Base-by-base conservation (phyloP, 2,888 invertebrate genomes). In the Drosophila silvestris region DNA sequence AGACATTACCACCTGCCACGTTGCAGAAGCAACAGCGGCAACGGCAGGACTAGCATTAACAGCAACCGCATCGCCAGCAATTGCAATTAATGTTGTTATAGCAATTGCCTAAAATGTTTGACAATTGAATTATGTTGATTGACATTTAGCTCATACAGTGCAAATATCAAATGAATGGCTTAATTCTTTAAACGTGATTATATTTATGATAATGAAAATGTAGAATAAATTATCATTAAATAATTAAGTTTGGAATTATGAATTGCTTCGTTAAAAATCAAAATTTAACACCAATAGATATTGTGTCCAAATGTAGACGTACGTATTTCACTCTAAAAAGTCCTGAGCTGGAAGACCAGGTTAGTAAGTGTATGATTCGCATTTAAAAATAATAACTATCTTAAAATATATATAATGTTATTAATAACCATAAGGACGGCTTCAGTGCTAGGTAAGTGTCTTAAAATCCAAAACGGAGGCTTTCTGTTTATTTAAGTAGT, bases 81-180 rank as follows among this genome's bases (percentile, higher is more conserved):
- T 65, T 69, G 72, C 60, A 37, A 74, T 74, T 78, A 78, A 78
- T 83, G 81, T 81, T 81, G 71, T 70, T 61, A 66, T 54, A 72
- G 74, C 74, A 74, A 80, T 81, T 77, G 77, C 62, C 53, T 56
- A 80, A 71, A 67, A 74, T 80, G 77, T 83, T 83, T 83, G 77
- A 67, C 81, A 81, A 74, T 81, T 80, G 80, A 80, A 71, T 77
- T 51, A 77, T 68, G 51, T 33, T 70, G 56, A 65, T 74, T 70
- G 65, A 14, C 67, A 65, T 71, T 64, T 39, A 50, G 61, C 52
- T 65, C 52, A 35, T 22, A 5, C 39, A 12, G 5, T 26, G 47
- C 16, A 41, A 61, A 26, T 47, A 47, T 16, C 16, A 16, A 58
- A 71, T 52, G 79, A 51, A 73, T 69, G 41, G 59, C 74, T 77